Conservation (phyloP, 2,113 vertebrate species). For the Xenopus tropicalis region DNA sequence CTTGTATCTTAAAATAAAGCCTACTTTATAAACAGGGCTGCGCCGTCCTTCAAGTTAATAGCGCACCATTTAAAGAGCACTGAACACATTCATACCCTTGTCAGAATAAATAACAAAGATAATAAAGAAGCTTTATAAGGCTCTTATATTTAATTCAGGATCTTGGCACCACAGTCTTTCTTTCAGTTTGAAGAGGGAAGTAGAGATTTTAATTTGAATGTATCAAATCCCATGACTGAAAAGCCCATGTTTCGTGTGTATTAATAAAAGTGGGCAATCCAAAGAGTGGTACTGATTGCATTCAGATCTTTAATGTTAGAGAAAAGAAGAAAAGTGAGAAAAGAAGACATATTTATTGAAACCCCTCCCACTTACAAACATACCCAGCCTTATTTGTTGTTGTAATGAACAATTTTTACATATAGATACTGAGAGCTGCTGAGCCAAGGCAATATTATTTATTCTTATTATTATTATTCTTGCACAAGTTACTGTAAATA, state of each 20-base stretch:
- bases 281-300: too few relatives aligned
- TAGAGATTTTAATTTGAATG: slow-evolving; percentile 16
- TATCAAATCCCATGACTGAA: not conserved
- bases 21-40: slow-evolving; percentile 34
- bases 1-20: slow-evolving; percentile 22
- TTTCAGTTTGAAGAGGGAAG: not conserved
- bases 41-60: slow-evolving; percentile 33
- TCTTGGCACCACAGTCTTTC: not conserved
- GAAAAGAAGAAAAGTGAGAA: too few relatives aligned
- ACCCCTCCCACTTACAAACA: too few relatives aligned
- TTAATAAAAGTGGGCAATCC: not conserved
- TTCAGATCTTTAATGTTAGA: too few relatives aligned
- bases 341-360: too few relatives aligned
- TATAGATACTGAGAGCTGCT: too few relatives aligned
- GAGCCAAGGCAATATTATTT: too few relatives aligned
- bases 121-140: slow-evolving; percentile 35
- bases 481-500: too few relatives aligned
- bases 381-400: too few relatives aligned
- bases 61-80: slow-evolving; percentile 25
- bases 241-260: not conserved
- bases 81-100: slow-evolving; percentile 33
- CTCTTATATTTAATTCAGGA: slow-evolving; percentile 20
- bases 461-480: too few relatives aligned
- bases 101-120: slow-evolving; percentile 37
- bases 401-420: too few relatives aligned